Base-by-base conservation (phyloP, 2,888 invertebrate species). In the Pilophorus perplexus region DNA sequence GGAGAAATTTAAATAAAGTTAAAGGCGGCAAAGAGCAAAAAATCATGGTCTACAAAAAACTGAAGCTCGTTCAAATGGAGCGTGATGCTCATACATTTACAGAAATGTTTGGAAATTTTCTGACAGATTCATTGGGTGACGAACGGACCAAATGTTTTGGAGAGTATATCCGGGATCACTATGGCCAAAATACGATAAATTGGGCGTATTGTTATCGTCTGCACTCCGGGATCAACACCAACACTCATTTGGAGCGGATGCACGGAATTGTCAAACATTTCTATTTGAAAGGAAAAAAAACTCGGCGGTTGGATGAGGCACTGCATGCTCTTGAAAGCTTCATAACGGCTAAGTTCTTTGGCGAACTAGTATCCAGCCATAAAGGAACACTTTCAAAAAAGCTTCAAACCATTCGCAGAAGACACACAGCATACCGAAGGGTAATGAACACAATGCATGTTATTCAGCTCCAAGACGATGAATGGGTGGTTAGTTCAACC, bases 1-100 rank as follows among this genome's bases (percentile, higher is more conserved):
- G 69, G 48, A 69, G 69, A 54, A 71, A 72, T 64, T 48, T 73
- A 37, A n/a, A 6, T 22, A 69, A 70, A 66, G 68, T 72, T 4
- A 68, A 69, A 57, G 33, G 65, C 1, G 67, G 67, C 27, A 68
- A 71, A 27, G 4, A 3, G 5, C 6, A 6, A 3, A 50, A 23
- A n/a, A 27, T 8, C 4, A 2, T 12, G 33, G 20, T 38, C 72
- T 48, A 25, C 37, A 8, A 8, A 20, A 6, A 70, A 73, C 64
- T 6, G 46, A n/a, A 68, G 71, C 16, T 69, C 66, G 5, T 12
- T 18, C 44, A 44, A 44, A 44, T 44, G 18, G 44, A 44, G 22
- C 2, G 5, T 2, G 3, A 44, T 22, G 12, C 22, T 12, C 18
- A 8, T 6, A 16, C 44, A 3, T 44, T 44, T 12, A 44, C 16